Evolutionary conservation across 2,113 vertebrate species (phyloP).

Genomic region (Ranitomeya imitator): DNA sequence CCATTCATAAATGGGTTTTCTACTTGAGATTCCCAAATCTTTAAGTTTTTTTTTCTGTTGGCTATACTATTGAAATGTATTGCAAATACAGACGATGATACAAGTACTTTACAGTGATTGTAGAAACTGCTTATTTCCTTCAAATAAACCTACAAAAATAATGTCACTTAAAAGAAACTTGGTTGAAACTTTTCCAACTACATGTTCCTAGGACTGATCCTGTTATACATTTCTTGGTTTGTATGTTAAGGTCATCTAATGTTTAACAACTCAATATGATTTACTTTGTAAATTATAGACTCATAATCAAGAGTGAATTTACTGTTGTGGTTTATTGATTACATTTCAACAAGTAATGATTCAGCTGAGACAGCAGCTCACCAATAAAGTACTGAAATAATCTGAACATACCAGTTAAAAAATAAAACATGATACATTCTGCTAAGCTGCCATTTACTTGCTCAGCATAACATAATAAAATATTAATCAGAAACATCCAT

Average conservation of each 20-base stretch:
- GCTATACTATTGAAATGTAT: too few relatives aligned
- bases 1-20: too few relatives aligned
- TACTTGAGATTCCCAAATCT: too few relatives aligned
- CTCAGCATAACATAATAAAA: neutral
- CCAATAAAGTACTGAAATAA: neutral
- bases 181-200: neutral
- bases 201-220: neutral
- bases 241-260: neutral
- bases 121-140: too few relatives aligned
- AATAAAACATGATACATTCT: constrained; percentile 18
- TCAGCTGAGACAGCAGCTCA: neutral
- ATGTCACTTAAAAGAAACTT: too few relatives aligned
- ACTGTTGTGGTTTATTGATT: neutral
- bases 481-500: neutral
- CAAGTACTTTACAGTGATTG: too few relatives aligned
- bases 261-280: neutral
- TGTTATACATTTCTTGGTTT: neutral
- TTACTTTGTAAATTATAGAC: neutral
- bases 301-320: neutral
- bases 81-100: too few relatives aligned
- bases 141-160: too few relatives aligned
- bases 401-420: neutral
- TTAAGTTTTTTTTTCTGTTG: too few relatives aligned
- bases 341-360: neutral
- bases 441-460: neutral